Base-by-base conservation (phyloP, 2,797 vertebrate genomes). In the Leptoclinus maculatus region DNA sequence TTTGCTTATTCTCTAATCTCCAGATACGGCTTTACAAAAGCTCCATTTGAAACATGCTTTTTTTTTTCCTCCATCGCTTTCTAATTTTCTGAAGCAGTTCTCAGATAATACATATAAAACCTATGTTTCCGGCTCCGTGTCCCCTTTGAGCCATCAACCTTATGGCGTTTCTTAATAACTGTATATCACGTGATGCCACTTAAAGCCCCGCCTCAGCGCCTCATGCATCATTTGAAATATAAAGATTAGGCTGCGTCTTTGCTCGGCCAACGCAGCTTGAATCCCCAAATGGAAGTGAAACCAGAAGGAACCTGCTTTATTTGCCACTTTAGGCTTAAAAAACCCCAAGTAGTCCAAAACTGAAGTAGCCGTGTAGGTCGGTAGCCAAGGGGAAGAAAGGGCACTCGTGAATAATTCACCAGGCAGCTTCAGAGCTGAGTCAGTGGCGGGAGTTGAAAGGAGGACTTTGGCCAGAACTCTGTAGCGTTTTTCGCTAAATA, bases 371-470 rank as follows among this genome's bases (percentile, higher is more conserved):
- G 47, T 64, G 70, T 51, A 65, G 72, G 78, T 78, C 83, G 76
- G 36, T 7, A 59, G 83, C 85, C 85, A 68, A 75, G 29, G 62
- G 71, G 69, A 80, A 70, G 84, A 74, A 68, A 79, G 81, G 82
- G 68, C 39, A 62, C 54, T 57, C 0, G 66, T 93, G 71, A 93
- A 92, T 93, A 80, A 92, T 93, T 89, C 74, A 93, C 68, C 45
- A 53, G 54, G 57, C 62, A n/a, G 72, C 72, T 69, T 67, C 78
- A 49, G 74, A 79, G 83, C 72, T 65, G 66, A 84, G 78, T 86
- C 66, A 34, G 83, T 81, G 85, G 87, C 76, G 71, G 23, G 41
- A 83, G 81, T 79, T 78, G 65, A 85, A 80, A 76, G 56, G 57
- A 25, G 23, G 82, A 54, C 79, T 89, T 87, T 83, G 79, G 74